A percentile compares a stretch with the other conserved stretches of the same genome.
Conservation (phyloP, 2,888 invertebrate species). For the Sinodicranocentrus sp. region DNA sequence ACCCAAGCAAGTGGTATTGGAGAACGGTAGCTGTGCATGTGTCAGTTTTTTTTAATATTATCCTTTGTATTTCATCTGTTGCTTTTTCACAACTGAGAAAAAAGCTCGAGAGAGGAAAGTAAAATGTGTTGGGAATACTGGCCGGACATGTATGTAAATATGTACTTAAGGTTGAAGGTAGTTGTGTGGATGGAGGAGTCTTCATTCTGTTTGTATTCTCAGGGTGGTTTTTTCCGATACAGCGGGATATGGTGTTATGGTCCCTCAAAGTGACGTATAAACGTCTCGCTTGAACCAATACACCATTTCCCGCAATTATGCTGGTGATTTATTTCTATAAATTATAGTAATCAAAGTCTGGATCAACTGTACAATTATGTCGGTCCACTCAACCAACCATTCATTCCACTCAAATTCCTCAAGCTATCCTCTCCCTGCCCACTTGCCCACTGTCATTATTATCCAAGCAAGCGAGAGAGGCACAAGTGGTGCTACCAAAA, state of each 20-base stretch:
- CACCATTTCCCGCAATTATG: constrained; percentile 74
- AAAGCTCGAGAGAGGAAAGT: too few relatives aligned
- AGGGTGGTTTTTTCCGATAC: too few relatives aligned
- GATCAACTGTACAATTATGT: constrained; percentile 76
- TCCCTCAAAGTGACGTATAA: constrained; percentile 58
- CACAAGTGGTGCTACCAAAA: constrained; percentile 34
- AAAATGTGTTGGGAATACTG: too few relatives aligned
- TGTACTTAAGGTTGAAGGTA: constrained; percentile 27
- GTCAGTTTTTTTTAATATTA: too few relatives aligned
- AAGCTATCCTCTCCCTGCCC: constrained; percentile 55
- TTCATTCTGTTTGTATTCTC: too few relatives aligned
- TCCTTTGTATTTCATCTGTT: too few relatives aligned
- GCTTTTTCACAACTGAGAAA: too few relatives aligned
- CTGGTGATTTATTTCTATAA: constrained; percentile 76
- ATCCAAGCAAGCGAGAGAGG: neutral
- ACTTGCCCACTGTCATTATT: neutral
- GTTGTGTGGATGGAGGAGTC: neutral
- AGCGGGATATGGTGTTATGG: neutral
- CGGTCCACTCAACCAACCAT: constrained; percentile 52
- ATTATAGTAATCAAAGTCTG: constrained; percentile 76
- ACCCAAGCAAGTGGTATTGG: too few relatives aligned
- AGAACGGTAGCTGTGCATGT: too few relatives aligned
- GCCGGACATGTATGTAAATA: constrained; percentile 21
- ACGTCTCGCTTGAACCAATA: constrained; percentile 55
- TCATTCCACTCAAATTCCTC: constrained; percentile 3